These are phyloP conservation scores for Tachystola acroxantha DNA, from an alignment of 2,888 invertebrate species.

Conservation along the genomic window DNA sequence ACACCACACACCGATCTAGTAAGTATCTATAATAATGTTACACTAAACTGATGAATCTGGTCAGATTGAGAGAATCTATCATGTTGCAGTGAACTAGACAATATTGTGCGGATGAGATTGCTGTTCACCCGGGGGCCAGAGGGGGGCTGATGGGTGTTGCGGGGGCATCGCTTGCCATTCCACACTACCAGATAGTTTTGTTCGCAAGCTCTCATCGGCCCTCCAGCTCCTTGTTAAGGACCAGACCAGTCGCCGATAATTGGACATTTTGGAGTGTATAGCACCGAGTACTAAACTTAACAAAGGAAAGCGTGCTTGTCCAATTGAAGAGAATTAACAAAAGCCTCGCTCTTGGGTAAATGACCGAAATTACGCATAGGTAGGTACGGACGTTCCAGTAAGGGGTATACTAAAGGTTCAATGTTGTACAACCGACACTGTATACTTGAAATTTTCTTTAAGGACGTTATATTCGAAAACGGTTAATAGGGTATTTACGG, in stretches of 20 bases:
- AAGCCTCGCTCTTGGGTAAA: no score
- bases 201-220: constrained; percentile 60
- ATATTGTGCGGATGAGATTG: constrained; percentile 59
- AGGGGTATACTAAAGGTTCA: no score
- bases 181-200: constrained; percentile 64
- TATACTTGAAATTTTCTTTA: no score
- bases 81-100: constrained; percentile 31
- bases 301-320: constrained; percentile 28
- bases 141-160: no score
- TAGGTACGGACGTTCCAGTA: no score
- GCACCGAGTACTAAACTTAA: constrained; percentile 29
- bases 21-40: no score
- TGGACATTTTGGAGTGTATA: constrained; percentile 50
- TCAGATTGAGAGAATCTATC: constrained; percentile 17
- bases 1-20: no score
- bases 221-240: constrained; percentile 51
- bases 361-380: no score
- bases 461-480: no score
- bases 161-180: constrained; percentile 52
- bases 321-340: constrained; percentile 10
- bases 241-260: constrained; percentile 47
- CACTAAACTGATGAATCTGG: no score
- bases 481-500: no score
- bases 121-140: constrained; percentile 52
- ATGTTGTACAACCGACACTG: no score